phyloP scores from a whole-genome alignment of 2,113 vertebrate species.

The Stigmatopora nigra region DNA sequence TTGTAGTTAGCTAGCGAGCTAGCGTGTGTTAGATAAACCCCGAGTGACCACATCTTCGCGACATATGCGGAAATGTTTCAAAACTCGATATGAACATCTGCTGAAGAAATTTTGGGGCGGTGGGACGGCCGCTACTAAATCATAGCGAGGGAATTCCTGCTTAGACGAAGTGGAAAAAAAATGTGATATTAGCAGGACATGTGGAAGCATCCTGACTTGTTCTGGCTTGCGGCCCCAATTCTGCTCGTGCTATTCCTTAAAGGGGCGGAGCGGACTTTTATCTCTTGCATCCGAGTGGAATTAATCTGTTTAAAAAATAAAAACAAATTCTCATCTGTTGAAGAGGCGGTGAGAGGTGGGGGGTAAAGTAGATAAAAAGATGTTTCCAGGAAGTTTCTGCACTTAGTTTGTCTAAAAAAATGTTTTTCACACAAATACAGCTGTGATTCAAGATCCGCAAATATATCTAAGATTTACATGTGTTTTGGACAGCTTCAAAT shows the following conservation, averaged over 20 bases:
- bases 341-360: too few relatives aligned
- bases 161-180: constrained; percentile 37
- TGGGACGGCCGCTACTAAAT: constrained; percentile 33
- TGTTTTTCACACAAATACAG: too few relatives aligned
- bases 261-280: too few relatives aligned
- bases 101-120: constrained; percentile 41
- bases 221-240: constrained; percentile 12
- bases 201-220: constrained; percentile 19
- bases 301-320: too few relatives aligned
- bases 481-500: too few relatives aligned
- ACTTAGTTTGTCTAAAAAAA: too few relatives aligned
- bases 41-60: neutral
- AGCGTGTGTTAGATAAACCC: neutral
- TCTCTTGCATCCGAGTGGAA: too few relatives aligned
- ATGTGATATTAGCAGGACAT: constrained; percentile 16
- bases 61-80: constrained; percentile 37
- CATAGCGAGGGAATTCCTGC: constrained; percentile 44
- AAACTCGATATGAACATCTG: constrained; percentile 34
- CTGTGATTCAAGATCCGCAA: too few relatives aligned
- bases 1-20: neutral
- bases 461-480: too few relatives aligned
- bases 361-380: too few relatives aligned
- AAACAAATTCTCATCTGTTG: too few relatives aligned
- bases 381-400: too few relatives aligned
- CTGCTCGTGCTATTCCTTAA: neutral